Evolutionary conservation across 2,113 vertebrate species (phyloP).

Genomic region (Myrmophylax atrothorax): DNA sequence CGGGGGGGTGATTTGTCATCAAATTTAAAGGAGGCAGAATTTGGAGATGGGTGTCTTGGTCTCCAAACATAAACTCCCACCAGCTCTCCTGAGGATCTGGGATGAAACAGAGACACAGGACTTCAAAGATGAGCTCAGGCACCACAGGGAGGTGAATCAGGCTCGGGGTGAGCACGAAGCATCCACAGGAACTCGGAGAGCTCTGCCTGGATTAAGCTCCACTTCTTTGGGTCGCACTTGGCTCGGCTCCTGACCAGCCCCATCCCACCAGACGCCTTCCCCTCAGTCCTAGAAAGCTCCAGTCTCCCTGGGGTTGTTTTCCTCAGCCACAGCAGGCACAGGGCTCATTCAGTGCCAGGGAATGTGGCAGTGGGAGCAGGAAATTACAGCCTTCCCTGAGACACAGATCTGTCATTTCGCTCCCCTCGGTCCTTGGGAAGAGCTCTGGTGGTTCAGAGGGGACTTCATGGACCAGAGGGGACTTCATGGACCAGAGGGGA

Average conservation of each 20-base stretch:
- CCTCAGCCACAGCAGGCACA: constrained; percentile 21
- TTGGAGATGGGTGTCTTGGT: neutral
- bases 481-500: no score
- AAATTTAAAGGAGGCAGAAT: neutral
- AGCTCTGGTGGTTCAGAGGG: neutral
- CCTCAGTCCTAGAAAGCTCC: constrained; percentile 51
- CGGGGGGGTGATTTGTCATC: neutral
- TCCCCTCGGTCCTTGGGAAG: neutral
- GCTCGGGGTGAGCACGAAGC: neutral
- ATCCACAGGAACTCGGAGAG: neutral
- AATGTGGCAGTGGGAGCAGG: neutral
- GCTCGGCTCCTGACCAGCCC: constrained; percentile 11
- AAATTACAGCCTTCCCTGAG: constrained; percentile 39
- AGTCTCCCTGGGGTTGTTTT: neutral
- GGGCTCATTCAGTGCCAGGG: constrained; percentile 52
- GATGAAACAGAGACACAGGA: neutral
- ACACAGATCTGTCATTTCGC: neutral
- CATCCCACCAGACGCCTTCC: neutral
- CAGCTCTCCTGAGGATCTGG: neutral
- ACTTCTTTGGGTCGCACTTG: neutral
- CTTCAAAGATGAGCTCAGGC: neutral
- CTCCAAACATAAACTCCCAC: neutral
- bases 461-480: neutral
- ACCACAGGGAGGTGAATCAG: neutral
- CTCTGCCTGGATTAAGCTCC: neutral